Conservation (phyloP, 1,140 invertebrate genomes). For the Polyergus mexicanus region DNA sequence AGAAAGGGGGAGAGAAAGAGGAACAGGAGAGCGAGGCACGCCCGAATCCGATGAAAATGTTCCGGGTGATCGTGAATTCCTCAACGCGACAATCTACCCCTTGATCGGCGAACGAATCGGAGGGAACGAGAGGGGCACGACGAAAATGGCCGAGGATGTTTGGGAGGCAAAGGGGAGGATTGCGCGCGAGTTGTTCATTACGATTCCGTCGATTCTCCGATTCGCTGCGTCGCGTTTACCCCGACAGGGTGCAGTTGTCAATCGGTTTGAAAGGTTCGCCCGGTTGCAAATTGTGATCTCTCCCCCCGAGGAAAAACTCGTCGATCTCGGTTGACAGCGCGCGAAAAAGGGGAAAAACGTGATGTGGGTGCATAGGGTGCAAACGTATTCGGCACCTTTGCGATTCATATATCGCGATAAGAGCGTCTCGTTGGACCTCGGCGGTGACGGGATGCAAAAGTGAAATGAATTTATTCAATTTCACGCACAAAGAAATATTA, state of each 20-base stretch:
- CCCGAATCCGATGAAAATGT: slow-evolving; percentile 63
- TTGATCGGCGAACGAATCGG: background rate
- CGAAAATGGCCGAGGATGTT: slow-evolving; percentile 24
- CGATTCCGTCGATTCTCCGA: slow-evolving; percentile 65
- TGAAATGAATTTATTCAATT: slow-evolving; percentile 60
- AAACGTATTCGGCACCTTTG: slow-evolving; percentile 62
- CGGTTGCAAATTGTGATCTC: slow-evolving; percentile 68
- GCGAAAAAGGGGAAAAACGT: slow-evolving; percentile 30
- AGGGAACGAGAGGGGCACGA: slow-evolving; percentile 14
- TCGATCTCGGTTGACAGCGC: slow-evolving; percentile 47
- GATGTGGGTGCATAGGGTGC: background rate
- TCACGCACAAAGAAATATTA: slow-evolving; percentile 60
- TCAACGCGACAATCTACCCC: slow-evolving; percentile 55
- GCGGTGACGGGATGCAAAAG: slow-evolving; percentile 28
- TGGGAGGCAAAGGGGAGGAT: background rate
- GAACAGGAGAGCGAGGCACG: slow-evolving; percentile 30
- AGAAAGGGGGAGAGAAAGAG: background rate
- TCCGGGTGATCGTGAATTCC: slow-evolving; percentile 63
- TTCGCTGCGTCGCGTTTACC: slow-evolving; percentile 55
- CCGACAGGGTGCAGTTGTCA: slow-evolving; percentile 64
- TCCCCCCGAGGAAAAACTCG: slow-evolving; percentile 49
- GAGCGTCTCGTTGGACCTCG: slow-evolving; percentile 29
- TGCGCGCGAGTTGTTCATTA: slow-evolving; percentile 64
- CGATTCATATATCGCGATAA: slow-evolving; percentile 62
- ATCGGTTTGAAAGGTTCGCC: slow-evolving; percentile 63